Conservation (phyloP, 2,113 vertebrate species). For the Felis chaus region DNA sequence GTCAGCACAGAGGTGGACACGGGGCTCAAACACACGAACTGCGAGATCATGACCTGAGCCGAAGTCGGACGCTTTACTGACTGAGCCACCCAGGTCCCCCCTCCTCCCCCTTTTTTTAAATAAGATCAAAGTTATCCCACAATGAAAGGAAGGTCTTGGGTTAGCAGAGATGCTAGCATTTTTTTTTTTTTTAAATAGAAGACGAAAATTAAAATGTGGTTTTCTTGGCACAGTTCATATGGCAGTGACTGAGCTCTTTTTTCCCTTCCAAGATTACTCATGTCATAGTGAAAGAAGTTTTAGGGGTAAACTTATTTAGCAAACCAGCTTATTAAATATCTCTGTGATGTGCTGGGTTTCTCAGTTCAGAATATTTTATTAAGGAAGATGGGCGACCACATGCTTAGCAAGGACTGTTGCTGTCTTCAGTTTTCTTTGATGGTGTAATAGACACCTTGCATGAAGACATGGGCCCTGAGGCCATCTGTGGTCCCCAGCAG, state of each 20-base stretch:
- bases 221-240: not conserved
- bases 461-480: not conserved
- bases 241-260: not conserved
- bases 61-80: too few relatives aligned
- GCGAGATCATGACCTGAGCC: too few relatives aligned
- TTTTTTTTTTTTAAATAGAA: not conserved
- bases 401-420: rapidly evolving
- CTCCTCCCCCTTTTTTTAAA: not conserved
- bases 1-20: too few relatives aligned
- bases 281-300: not conserved
- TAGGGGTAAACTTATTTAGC: not conserved
- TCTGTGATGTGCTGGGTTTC: not conserved
- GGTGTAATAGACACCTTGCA: rapidly evolving
- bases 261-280: not conserved
- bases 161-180: not conserved
- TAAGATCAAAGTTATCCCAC: not conserved
- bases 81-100: too few relatives aligned
- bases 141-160: not conserved
- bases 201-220: not conserved
- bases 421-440: not conserved
- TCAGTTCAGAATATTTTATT: not conserved
- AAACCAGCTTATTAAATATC: not conserved
- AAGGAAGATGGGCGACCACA: not conserved
- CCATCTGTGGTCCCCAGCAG: rapidly evolving
- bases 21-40: too few relatives aligned